Base-by-base conservation (phyloP, 2,113 vertebrate genomes). In the Notarius quadriscutis region DNA sequence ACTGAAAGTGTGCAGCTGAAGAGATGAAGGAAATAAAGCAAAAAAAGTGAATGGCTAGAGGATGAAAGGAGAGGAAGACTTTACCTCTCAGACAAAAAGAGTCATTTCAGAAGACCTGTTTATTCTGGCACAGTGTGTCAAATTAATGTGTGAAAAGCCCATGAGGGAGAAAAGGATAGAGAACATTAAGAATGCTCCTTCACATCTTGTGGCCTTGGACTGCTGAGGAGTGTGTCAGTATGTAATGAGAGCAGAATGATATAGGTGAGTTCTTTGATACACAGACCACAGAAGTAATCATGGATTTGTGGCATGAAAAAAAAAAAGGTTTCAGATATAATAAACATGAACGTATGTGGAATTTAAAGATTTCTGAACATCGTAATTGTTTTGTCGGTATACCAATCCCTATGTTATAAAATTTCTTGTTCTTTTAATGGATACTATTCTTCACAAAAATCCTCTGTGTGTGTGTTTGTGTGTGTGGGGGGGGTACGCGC, bases 101-200 rank as follows among this genome's bases (percentile, higher is more conserved):
- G 72, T 30, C 51, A 22, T 78, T 48, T 22, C 51, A 20, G 57
- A 22, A 67, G 62, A 30, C 75, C 77, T 30, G 75, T 67, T 86
- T 78, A 18, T 63, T 62, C 41, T 41, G 27, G 25, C 17, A 60
- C 48, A 30, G 17, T 20, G 80, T 84, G 60, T 57, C 74, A 27
- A 88, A 88, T 91, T 91, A 91, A 84, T 57, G 72, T 90, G 78
- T 77, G 7, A 71, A 84, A 90, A 89, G 89, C 83, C 84, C 25
- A 48, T 5, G 27, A 53, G 25, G 50, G 27, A 67, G 34, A 89
- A 85, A 84, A 86, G 81, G 87, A 11, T 60, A 85, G 41, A 48
- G 0, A 82, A 89, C 60, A 87, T 83, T 74, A 91, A 87, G 88
- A 89, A 90, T 8, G 58, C 80, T 81, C 87, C 90, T 88, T 89